phyloP scores from a whole-genome alignment of 1,140 invertebrate species.

The Philotrypesis tridentata region DNA sequence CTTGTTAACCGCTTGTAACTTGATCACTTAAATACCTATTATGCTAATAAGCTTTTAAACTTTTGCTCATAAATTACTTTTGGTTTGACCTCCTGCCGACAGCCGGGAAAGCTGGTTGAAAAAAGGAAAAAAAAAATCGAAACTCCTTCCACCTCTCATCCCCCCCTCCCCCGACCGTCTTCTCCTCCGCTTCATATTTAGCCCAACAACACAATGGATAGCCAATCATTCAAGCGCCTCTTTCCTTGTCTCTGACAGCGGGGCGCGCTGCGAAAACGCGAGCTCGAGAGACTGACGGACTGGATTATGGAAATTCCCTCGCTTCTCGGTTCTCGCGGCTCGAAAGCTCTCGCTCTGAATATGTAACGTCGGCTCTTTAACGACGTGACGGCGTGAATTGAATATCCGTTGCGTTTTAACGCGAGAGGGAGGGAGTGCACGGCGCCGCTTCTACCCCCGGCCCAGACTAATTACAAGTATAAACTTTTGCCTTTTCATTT shows the following conservation, averaged over 20 bases:
- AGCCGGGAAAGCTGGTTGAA: too few relatives aligned
- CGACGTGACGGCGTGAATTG: slow-evolving; percentile 38
- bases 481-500: slow-evolving; percentile 22
- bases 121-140: too few relatives aligned
- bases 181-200: slow-evolving; percentile 7
- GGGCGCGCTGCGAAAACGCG: too few relatives aligned
- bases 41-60: too few relatives aligned
- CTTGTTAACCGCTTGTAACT: too few relatives aligned
- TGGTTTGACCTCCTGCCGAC: too few relatives aligned
- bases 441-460: neutral
- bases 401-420: slow-evolving; percentile 48
- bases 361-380: slow-evolving; percentile 46
- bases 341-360: slow-evolving; percentile 42
- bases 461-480: slow-evolving; percentile 27
- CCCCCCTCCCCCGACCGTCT: too few relatives aligned
- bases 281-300: slow-evolving; percentile 19
- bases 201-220: slow-evolving; percentile 13
- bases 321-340: neutral
- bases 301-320: slow-evolving; percentile 46
- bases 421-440: neutral
- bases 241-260: neutral
- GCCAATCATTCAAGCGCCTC: neutral
- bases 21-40: too few relatives aligned
- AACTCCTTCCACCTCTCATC: too few relatives aligned
- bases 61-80: too few relatives aligned